These are phyloP conservation scores for Zygaena filipendulae DNA, from an alignment of 2,888 invertebrate genomes.

Conservation along the genomic window DNA sequence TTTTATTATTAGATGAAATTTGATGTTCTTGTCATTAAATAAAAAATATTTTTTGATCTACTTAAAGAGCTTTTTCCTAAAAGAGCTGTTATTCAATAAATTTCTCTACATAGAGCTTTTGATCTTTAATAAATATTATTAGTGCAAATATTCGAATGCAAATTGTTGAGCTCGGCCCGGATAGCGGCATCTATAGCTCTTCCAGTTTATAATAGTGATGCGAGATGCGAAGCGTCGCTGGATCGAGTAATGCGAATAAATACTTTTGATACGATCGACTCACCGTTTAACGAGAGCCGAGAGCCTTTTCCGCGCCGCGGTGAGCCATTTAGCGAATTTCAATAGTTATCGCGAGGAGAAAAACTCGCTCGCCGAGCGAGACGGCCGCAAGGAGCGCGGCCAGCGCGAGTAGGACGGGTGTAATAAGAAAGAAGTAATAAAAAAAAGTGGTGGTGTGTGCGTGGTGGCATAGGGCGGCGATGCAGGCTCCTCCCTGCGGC, in stretches of 20 bases:
- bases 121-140: too few species aligned
- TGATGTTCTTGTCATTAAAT: too few species aligned
- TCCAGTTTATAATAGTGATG: slow-evolving; percentile 51
- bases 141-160: slow-evolving; percentile 31
- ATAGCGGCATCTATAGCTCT: slow-evolving; percentile 25
- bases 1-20: too few species aligned
- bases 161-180: slow-evolving; percentile 27
- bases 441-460: slow-evolving; percentile 61
- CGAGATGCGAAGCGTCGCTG: slow-evolving; percentile 41
- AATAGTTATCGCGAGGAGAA: slow-evolving; percentile 67
- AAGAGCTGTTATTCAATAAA: too few species aligned
- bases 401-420: slow-evolving; percentile 51
- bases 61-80: too few species aligned
- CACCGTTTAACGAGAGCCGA: slow-evolving; percentile 65
- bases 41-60: too few species aligned
- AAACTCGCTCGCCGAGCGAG: slow-evolving; percentile 52
- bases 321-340: slow-evolving; percentile 68
- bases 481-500: slow-evolving; percentile 63
- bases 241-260: slow-evolving; percentile 54
- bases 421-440: slow-evolving; percentile 65
- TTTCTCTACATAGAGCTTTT: too few species aligned
- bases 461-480: slow-evolving; percentile 63
- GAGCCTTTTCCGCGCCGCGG: slow-evolving; percentile 65
- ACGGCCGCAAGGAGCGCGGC: slow-evolving; percentile 30
- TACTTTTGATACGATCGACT: slow-evolving; percentile 60